phyloP scores from a whole-genome alignment of 2,797 vertebrate species.

The Oreortyx pictus region DNA sequence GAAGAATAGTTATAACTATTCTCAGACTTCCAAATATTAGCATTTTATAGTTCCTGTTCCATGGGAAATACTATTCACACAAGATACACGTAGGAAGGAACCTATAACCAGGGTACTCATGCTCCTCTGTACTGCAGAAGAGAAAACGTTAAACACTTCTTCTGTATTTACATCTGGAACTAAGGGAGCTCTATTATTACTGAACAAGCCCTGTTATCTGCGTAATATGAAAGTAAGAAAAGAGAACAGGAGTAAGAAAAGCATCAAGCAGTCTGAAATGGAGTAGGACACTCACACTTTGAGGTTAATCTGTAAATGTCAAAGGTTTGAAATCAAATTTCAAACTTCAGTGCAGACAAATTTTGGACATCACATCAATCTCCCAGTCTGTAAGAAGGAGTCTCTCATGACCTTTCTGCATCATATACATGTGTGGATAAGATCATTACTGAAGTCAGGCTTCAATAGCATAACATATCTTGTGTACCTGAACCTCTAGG shows the following conservation, averaged over 20 bases:
- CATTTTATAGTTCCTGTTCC: background rate
- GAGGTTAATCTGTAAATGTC: background rate
- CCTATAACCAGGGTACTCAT: background rate
- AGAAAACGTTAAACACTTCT: background rate
- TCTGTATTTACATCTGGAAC: background rate
- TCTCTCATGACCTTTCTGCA: background rate
- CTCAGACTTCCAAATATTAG: background rate
- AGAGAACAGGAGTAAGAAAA: background rate
- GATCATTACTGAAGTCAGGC: background rate
- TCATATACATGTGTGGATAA: fast-evolving
- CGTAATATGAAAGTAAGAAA: background rate
- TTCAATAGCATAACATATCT: too few species aligned
- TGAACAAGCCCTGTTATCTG: background rate
- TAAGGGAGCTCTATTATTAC: background rate
- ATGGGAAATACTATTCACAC: background rate
- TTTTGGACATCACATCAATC: background rate
- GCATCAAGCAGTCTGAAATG: background rate
- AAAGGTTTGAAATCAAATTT: background rate
- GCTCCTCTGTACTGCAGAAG: background rate
- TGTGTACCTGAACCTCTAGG: background rate
- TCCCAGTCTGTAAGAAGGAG: background rate
- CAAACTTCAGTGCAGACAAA: background rate
- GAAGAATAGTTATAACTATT: background rate
- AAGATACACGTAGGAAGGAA: background rate
- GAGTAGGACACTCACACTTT: background rate